Conservation (phyloP, 2,888 invertebrate species). For the Psococerastis gibbosa region DNA sequence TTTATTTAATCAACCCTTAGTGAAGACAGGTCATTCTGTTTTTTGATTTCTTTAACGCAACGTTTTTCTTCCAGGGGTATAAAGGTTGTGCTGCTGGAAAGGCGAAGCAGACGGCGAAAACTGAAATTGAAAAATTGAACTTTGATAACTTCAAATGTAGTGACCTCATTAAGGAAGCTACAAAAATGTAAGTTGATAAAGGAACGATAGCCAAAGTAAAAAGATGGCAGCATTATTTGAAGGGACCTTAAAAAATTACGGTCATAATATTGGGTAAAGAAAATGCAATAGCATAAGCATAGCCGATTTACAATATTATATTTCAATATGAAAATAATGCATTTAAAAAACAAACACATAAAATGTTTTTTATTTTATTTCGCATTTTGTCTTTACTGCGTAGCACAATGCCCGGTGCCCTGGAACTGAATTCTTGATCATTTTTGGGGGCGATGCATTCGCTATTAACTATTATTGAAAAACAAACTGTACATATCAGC, state of each 20-base stretch:
- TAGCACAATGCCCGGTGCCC: too few species aligned
- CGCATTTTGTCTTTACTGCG: too few species aligned
- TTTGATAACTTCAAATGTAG: constrained; percentile 63
- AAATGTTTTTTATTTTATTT: constrained; percentile 3
- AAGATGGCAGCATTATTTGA: too few species aligned
- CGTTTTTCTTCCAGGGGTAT: constrained; percentile 50
- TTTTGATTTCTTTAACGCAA: constrained; percentile 11
- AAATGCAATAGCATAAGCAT: too few species aligned
- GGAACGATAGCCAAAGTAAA: too few species aligned
- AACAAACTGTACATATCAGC: too few species aligned
- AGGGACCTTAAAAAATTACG: too few species aligned
- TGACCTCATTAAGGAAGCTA: constrained; percentile 84
- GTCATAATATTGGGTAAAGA: too few species aligned
- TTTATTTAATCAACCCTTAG: background rate
- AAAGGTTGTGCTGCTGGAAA: constrained; percentile 96
- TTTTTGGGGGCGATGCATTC: too few species aligned
- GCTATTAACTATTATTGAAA: too few species aligned
- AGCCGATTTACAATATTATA: too few species aligned
- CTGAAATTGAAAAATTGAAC: constrained; percentile 96
- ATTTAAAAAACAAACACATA: constrained; percentile 1
- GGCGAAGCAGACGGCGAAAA: constrained; percentile 96
- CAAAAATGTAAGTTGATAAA: constrained; percentile 57
- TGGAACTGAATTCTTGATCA: too few species aligned
- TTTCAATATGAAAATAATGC: constrained; percentile 3
- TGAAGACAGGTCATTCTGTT: constrained; percentile 6